Percentiles rank a stretch among this genome's conserved stretches.
Evolutionary conservation across 1,140 invertebrate genomes (phyloP).

Genomic region (Archivesica marissinica): DNA sequence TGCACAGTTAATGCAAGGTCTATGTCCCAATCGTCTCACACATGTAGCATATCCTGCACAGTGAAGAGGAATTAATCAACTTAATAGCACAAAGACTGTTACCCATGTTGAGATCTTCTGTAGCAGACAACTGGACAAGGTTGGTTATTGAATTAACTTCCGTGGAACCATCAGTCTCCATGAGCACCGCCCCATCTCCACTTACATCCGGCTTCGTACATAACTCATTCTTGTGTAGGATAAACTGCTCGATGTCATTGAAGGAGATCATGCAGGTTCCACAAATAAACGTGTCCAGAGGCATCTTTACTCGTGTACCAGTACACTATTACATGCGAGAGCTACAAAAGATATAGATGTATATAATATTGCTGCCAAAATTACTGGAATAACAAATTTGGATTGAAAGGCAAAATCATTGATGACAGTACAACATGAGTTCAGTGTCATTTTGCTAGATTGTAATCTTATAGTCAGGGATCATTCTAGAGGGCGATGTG

Average conservation of each 20-base stretch:
- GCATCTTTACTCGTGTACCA: slow-evolving; percentile 62
- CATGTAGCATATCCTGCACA: too few species aligned
- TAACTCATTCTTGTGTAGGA: slow-evolving; percentile 76
- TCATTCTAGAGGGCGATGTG: too few species aligned
- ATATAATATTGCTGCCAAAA: background rate
- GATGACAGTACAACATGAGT: too few species aligned
- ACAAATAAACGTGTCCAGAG: slow-evolving; percentile 80
- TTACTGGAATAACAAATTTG: background rate
- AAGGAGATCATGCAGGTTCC: slow-evolving; percentile 76
- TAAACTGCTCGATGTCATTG: slow-evolving; percentile 77
- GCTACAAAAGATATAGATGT: background rate
- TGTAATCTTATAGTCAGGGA: too few species aligned
- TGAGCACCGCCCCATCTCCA: background rate
- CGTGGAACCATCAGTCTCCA: background rate
- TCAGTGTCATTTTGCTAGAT: too few species aligned
- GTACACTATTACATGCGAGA: background rate
- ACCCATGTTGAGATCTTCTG: slow-evolving; percentile 61
- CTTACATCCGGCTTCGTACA: slow-evolving; percentile 55
- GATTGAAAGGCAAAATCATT: too few species aligned
- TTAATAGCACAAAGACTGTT: too few species aligned
- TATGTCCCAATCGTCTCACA: too few species aligned
- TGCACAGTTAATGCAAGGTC: too few species aligned
- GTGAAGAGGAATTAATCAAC: too few species aligned
- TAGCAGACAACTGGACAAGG: slow-evolving; percentile 62
- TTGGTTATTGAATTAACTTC: slow-evolving; percentile 38